Evolutionary conservation across 2,797 vertebrate genomes (phyloP), one percentile per base, ranked within the genome.

Genomic region (Graptemys geographica): DNA sequence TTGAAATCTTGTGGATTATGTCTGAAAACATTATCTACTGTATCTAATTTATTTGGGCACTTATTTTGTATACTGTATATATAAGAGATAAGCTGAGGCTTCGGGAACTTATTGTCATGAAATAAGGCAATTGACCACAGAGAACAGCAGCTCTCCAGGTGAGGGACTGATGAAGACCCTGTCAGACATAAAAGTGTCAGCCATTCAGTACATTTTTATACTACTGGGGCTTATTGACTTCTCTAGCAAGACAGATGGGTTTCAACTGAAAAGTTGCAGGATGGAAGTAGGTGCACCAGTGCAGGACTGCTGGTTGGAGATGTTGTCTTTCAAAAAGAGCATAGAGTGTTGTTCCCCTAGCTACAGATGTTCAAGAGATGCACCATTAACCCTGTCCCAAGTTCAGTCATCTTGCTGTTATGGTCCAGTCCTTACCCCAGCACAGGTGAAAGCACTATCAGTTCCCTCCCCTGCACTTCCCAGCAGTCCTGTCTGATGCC

Each of bases 291-390:
- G 16, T 62, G 23, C 11, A 1, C 0, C 4, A 11, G 44, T 93
- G 59, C 21, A 55, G 37, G 65, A 37, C 4, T 28, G 33, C 25
- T 65, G 28, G 4, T n/a, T 83, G 59, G 79, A 31, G n/a, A 21
- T 0, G 0, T 0, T 76, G 44, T 55, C 9, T 25, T 55, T 55
- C 55, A 55, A 55, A 55, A 9, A 25, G 9, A 55, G 21, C 55
- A 55, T 25, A 55, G 8, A 55, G 55, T 55, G 1, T 23, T 76
- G 21, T 78, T 41, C 11, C n/a, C 79, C 27, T 33, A 1, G 6
- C 3, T 33, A 41, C 5, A 37, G n/a, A 72, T 62, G 11, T 27
- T 78, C 16, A n/a, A 56, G 8, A 92, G 11, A 49, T 47, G 25
- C n/a, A 37, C n/a, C n/a, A 0, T 83, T 3, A 3, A 16, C 44